Evolutionary conservation across 2,888 invertebrate genomes (phyloP).

Genomic region (Stenodema calcarata): DNA sequence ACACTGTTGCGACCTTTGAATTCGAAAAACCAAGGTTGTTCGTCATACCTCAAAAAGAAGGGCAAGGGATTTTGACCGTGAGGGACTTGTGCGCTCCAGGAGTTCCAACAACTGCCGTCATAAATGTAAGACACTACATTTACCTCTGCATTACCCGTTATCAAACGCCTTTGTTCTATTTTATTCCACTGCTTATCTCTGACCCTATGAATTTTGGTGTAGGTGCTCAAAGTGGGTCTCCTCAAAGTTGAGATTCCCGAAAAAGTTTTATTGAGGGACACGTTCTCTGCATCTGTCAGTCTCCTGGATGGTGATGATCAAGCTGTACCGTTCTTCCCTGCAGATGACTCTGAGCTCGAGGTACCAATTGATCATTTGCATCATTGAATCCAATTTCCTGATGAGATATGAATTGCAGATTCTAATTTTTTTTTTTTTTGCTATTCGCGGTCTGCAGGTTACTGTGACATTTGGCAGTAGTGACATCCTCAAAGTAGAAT

Average conservation of each 20-base stretch:
- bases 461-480: conserved; percentile 28
- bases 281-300: conserved; percentile 68
- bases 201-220: not conserved
- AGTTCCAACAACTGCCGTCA: conserved; percentile 65
- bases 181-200: too few relatives aligned
- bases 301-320: conserved; percentile 71
- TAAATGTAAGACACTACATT: conserved; percentile 63
- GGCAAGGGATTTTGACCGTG: conserved; percentile 64
- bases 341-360: conserved; percentile 30
- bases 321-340: conserved; percentile 62
- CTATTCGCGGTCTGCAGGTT: not conserved
- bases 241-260: conserved; percentile 73
- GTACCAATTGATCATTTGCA: too few relatives aligned
- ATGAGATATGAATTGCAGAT: too few relatives aligned
- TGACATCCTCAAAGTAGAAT: conserved; percentile 38
- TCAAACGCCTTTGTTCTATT: not conserved
- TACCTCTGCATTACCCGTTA: too few relatives aligned
- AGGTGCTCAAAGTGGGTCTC: conserved; percentile 65
- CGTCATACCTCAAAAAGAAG: conserved; percentile 62
- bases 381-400: too few relatives aligned
- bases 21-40: conserved; percentile 61
- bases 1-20: conserved; percentile 67
- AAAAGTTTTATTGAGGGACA: conserved; percentile 72
- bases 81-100: conserved; percentile 70
- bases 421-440: too few relatives aligned